Conservation (phyloP, 2,797 vertebrate genomes). For the Vireo griseus region DNA sequence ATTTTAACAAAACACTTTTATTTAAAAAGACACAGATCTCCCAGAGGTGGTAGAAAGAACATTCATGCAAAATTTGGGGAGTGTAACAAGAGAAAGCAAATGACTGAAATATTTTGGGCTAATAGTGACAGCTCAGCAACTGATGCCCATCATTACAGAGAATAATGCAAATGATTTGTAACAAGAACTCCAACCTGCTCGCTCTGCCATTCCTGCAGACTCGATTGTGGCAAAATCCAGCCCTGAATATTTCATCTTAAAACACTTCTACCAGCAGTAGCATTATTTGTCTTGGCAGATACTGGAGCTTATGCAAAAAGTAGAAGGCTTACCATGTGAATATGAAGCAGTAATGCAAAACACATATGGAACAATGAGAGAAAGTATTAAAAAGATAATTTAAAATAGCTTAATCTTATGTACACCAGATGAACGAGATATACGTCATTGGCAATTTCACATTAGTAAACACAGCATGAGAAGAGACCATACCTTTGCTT, state of each 20-base stretch:
- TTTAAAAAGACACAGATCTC: neutral
- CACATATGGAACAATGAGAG: neutral
- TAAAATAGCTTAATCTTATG: neutral
- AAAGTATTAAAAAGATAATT: neutral
- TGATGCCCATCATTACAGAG: neutral
- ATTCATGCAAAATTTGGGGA: neutral
- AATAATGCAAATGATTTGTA: neutral
- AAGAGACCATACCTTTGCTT: constrained; percentile 72
- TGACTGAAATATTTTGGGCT: neutral
- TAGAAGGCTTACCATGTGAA: constrained; percentile 56
- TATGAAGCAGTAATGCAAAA: constrained; percentile 54
- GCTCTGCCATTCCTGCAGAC: neutral
- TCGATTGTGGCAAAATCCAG: neutral
- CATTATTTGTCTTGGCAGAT: neutral
- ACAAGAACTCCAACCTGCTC: neutral
- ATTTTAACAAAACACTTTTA: neutral
- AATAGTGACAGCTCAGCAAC: neutral
- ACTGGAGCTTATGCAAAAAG: constrained; percentile 24
- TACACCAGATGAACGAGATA: neutral
- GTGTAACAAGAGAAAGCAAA: neutral
- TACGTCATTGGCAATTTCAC: constrained; percentile 5
- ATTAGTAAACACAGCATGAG: constrained; percentile 48
- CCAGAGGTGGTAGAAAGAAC: neutral
- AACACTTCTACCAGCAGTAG: neutral
- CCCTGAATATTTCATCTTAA: neutral